Percentiles rank a stretch among this genome's conserved stretches.
Conservation (phyloP, 1,140 invertebrate species). For the Wiebesia pumilae region DNA sequence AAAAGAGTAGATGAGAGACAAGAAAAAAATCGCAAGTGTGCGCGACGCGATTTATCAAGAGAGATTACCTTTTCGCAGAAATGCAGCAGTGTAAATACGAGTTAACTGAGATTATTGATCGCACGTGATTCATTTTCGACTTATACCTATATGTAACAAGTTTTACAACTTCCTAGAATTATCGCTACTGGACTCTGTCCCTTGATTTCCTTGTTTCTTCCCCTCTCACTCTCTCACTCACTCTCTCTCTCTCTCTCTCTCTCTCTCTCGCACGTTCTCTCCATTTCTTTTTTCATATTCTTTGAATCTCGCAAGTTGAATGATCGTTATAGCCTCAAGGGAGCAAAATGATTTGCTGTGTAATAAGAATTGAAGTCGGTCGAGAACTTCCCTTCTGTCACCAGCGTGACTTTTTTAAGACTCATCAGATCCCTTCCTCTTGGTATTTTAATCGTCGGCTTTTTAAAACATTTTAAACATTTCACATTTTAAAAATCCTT, state of each 20-base stretch:
- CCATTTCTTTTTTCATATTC: background rate
- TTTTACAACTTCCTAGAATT: conserved; percentile 43
- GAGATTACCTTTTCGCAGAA: background rate
- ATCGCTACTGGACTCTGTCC: background rate
- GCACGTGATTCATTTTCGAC: background rate
- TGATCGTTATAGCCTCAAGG: conserved; percentile 12
- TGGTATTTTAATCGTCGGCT: conserved; percentile 31
- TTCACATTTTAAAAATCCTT: background rate
- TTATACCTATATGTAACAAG: background rate
- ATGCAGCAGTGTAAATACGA: background rate
- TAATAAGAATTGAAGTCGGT: background rate
- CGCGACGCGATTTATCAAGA: conserved; percentile 32
- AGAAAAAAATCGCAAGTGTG: conserved; percentile 13
- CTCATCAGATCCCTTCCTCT: background rate
- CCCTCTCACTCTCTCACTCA: background rate
- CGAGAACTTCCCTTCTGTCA: background rate
- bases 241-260: background rate
- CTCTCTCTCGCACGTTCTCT: background rate
- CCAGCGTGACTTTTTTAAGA: conserved; percentile 23
- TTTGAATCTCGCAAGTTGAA: background rate
- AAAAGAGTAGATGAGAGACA: background rate
- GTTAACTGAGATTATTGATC: conserved; percentile 37
- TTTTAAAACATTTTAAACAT: background rate
- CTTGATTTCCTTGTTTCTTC: background rate
- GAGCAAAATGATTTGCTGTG: conserved; percentile 21